These are phyloP conservation scores for Halcyon chelicuti DNA, from an alignment of 2,797 vertebrate species.

Conservation along the genomic window DNA sequence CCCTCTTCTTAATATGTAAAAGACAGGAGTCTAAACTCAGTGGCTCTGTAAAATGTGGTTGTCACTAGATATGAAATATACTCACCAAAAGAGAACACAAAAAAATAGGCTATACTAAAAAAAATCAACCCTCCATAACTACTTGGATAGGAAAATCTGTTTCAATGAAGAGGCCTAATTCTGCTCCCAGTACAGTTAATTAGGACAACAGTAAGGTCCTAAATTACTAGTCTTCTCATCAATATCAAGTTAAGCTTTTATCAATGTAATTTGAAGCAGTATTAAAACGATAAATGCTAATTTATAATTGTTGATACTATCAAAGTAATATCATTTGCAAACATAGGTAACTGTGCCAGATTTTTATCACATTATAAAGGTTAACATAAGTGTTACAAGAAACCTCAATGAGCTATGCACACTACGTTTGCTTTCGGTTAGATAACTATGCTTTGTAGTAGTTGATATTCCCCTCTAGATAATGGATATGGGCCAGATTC, in stretches of 20 bases:
- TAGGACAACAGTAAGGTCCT: slow-evolving; percentile 14
- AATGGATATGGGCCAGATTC: slow-evolving; percentile 62
- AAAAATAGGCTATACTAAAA: not conserved
- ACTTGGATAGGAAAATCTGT: not conserved
- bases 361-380: slow-evolving; percentile 63
- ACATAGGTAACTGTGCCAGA: slow-evolving; percentile 46
- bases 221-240: slow-evolving; percentile 31
- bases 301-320: slow-evolving; percentile 67
- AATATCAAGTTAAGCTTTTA: slow-evolving; percentile 56
- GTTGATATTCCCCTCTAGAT: slow-evolving; percentile 65
- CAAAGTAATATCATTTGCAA: slow-evolving; percentile 64
- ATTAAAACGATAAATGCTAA: slow-evolving; percentile 46
- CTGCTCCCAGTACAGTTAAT: slow-evolving; percentile 16
- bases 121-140: not conserved
- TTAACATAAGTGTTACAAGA: slow-evolving; percentile 63
- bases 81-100: not conserved
- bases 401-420: slow-evolving; percentile 54
- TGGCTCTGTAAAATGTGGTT: not conserved
- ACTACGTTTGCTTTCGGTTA: slow-evolving; percentile 58
- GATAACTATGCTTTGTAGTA: slow-evolving; percentile 67
- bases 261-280: slow-evolving; percentile 52
- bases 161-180: slow-evolving; percentile 18
- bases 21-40: not conserved
- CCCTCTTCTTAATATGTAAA: not conserved
- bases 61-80: fast-evolving